Evolutionary conservation across 2,113 vertebrate species (phyloP), one percentile per base, ranked within the genome.

Genomic region (Dasyprocta punctata): DNA sequence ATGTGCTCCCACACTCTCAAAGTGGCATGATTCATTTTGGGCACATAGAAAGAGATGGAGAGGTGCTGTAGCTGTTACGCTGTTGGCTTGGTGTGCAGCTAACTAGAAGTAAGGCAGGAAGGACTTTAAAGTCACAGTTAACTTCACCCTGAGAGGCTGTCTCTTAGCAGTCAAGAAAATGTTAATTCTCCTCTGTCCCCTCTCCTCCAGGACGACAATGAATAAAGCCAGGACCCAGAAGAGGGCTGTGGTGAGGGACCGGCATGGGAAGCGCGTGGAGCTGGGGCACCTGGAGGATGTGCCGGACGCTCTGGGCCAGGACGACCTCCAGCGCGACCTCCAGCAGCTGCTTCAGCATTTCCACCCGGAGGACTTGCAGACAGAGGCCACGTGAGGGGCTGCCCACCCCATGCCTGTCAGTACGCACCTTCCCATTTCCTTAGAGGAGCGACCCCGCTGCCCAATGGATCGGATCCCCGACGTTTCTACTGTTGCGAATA

Each of bases 241-340:
- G 99, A 99, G 99, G 99, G 99, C 99, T n/a, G 99, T 99, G 99
- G 99, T 99, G 99, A 99, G 99, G 99, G 99, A 99, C 82, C 98
- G 88, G 98, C 99, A 97, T 33, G 99, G 99, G 97, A 99, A 99
- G 98, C 99, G 98, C 0, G 98, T 99, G 97, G 99, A 98, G 94
- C 98, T 99, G 98, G 99, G 99, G 98, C 98, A 98, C 89, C 98
- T 99, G 98, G 99, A 99, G 96, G 99, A 99, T 98, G 98, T 98
- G 71, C 99, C 99, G 16, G 99, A 99, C 95, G 98, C 99, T 30
- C 98, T 99, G 98, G 98, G 98, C 81, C 99, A 98, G 58, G 99
- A 99, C 88, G 98, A 99, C 93, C 99, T 99, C 98, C 99, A 99
- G 97, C 99, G 98, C 19, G 99, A 99, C 98, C 99, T 99, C 98